Evolutionary conservation across 2,797 vertebrate species (phyloP).

Genomic region (Pantherophis vulpinus): DNA sequence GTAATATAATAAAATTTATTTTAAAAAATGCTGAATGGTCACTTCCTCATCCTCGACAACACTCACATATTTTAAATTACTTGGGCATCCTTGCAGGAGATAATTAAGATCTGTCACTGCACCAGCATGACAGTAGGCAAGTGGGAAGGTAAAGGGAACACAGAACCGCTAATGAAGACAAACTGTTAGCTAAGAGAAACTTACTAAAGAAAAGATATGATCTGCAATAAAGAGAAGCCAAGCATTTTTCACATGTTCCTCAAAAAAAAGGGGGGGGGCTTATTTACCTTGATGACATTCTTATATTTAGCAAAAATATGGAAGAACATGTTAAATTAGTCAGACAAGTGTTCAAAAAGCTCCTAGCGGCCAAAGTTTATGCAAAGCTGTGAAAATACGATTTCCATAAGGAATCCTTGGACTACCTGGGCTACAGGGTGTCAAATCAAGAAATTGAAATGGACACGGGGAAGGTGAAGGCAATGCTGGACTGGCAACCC

Average conservation of each 20-base stretch:
- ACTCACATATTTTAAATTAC: neutral
- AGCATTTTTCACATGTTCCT: neutral
- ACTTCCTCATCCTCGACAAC: neutral
- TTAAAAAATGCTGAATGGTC: neutral
- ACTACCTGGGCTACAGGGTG: too few relatives aligned
- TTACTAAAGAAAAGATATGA: neutral
- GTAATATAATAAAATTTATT: too few relatives aligned
- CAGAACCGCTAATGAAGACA: neutral
- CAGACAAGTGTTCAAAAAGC: too few relatives aligned
- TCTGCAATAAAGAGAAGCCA: neutral
- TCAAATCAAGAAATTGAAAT: too few relatives aligned
- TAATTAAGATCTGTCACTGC: neutral
- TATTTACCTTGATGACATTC: too few relatives aligned
- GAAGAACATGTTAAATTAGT: too few relatives aligned
- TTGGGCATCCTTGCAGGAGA: neutral
- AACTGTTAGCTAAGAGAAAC: neutral
- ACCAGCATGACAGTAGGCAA: neutral
- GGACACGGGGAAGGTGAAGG: too few relatives aligned
- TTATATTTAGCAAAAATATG: too few relatives aligned
- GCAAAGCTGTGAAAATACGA: too few relatives aligned
- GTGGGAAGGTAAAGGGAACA: accelerated
- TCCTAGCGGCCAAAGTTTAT: too few relatives aligned
- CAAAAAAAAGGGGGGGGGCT: neutral
- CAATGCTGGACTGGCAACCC: too few relatives aligned
- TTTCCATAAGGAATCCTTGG: too few relatives aligned